phyloP scores from a whole-genome alignment of 2,113 vertebrate genomes.

The Menidia beryllina region DNA sequence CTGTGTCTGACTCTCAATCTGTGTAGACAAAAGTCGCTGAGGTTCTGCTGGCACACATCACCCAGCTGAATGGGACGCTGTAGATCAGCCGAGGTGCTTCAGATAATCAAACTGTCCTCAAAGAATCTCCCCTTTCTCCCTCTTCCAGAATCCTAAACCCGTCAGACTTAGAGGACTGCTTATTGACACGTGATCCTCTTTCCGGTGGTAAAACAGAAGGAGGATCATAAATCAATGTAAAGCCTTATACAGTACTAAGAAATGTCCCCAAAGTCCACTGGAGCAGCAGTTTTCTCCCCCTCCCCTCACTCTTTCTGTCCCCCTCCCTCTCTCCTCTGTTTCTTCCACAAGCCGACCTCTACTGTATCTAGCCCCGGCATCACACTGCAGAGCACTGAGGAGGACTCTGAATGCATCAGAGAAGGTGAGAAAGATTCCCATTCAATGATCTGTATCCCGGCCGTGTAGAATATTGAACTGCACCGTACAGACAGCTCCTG shows the following conservation, averaged over 20 bases:
- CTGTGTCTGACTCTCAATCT: not conserved
- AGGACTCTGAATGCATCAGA: constrained; percentile 73
- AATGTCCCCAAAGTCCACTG: constrained; percentile 71
- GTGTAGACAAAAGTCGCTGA: constrained; percentile 16
- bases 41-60: constrained; percentile 32
- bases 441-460: constrained; percentile 23
- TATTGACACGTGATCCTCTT: constrained; percentile 43
- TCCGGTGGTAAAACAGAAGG: constrained; percentile 47
- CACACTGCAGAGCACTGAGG: constrained; percentile 74
- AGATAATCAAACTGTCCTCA: constrained; percentile 38
- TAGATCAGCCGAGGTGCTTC: constrained; percentile 30
- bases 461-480: constrained; percentile 12
- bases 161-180: constrained; percentile 25
- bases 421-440: constrained; percentile 72
- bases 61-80: not conserved
- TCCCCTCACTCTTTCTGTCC: constrained; percentile 41
- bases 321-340: constrained; percentile 64
- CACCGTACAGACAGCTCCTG: not conserved
- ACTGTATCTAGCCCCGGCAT: constrained; percentile 77
- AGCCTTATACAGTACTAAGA: constrained; percentile 60
- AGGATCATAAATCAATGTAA: constrained; percentile 45
- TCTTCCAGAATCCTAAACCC: constrained; percentile 6
- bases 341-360: constrained; percentile 76
- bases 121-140: constrained; percentile 3
- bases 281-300: constrained; percentile 61